Evolutionary conservation across 1,140 invertebrate species (phyloP).

Genomic region (Steinernema feltiae): DNA sequence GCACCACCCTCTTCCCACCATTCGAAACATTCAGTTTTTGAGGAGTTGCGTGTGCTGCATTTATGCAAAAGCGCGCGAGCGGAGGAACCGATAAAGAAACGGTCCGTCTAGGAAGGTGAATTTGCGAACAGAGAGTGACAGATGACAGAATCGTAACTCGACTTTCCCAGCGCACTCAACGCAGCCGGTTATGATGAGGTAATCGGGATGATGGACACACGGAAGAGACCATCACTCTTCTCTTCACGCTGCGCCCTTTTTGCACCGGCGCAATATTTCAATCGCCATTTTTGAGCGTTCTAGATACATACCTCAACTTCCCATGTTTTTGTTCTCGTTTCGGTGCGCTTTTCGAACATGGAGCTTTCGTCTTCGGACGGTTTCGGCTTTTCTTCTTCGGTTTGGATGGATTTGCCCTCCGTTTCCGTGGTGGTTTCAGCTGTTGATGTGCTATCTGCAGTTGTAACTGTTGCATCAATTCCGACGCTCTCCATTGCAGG

Average conservation of each 20-base stretch:
- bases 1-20: neutral
- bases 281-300: neutral
- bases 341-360: neutral
- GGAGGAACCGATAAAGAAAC: neutral
- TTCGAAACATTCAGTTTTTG: too few relatives aligned
- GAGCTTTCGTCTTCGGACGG: neutral
- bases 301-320: neutral
- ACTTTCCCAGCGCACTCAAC: neutral
- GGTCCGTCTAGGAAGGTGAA: neutral
- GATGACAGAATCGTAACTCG: neutral
- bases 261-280: neutral
- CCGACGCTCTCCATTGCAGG: neutral
- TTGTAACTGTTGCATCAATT: neutral
- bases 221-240: neutral
- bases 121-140: neutral
- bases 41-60: too few relatives aligned
- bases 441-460: neutral
- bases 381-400: neutral
- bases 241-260: neutral
- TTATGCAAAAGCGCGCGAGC: neutral
- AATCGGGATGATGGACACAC: neutral
- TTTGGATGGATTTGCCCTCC: neutral
- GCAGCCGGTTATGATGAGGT: conserved; percentile 12
- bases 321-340: neutral
- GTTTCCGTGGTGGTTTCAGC: neutral